Evolutionary conservation across 2,113 vertebrate genomes (phyloP).

Genomic region (Oreamnos americanus): DNA sequence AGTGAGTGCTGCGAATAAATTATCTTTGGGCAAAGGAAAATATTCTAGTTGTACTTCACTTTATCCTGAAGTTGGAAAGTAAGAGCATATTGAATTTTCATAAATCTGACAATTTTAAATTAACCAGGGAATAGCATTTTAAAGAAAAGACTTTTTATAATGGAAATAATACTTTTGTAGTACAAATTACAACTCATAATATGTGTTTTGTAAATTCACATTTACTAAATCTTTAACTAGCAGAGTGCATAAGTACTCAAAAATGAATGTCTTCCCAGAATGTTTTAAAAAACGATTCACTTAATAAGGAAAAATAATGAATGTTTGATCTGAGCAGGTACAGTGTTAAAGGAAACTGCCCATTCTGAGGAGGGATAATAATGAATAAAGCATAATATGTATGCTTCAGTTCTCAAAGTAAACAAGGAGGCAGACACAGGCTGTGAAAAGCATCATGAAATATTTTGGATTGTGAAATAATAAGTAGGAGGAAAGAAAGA

Average conservation of each 20-base stretch:
- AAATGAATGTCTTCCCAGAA: background rate
- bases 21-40: background rate
- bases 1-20: background rate
- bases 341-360: background rate
- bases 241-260: background rate
- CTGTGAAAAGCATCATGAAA: background rate
- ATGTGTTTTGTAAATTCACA: background rate
- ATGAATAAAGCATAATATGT: background rate
- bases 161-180: background rate
- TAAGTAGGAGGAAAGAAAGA: background rate
- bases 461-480: background rate
- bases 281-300: background rate
- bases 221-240: background rate
- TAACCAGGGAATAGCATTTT: background rate
- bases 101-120: background rate
- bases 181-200: background rate
- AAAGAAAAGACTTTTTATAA: background rate
- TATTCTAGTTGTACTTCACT: background rate
- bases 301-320: background rate
- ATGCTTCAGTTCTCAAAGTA: background rate
- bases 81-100: background rate
- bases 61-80: background rate
- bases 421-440: background rate
- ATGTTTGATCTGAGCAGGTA: background rate
- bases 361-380: background rate